phyloP scores from a whole-genome alignment of 2,113 vertebrate genomes.

The Todiramphus saurophagus region DNA sequence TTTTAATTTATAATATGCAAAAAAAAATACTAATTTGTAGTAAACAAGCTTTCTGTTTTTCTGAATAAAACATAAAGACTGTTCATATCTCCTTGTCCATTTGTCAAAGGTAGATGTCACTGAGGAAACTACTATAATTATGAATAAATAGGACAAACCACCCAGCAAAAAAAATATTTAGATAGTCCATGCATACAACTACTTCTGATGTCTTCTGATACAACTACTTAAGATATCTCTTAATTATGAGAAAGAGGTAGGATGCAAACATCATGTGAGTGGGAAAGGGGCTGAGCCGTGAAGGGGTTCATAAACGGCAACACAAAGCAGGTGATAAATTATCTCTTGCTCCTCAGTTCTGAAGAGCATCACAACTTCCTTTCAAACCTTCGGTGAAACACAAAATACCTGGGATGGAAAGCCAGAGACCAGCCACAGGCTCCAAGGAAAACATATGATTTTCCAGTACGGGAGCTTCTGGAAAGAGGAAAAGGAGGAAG shows the following conservation, averaged over 20 bases:
- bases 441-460: accelerated
- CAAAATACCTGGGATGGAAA: background rate
- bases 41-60: background rate
- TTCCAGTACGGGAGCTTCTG: background rate
- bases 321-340: background rate
- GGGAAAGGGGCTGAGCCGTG: background rate
- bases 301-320: background rate
- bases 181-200: background rate
- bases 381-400: background rate
- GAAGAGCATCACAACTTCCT: background rate
- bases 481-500: background rate
- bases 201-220: background rate
- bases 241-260: background rate
- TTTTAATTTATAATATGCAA: background rate
- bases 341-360: background rate
- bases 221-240: background rate
- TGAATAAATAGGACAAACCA: background rate
- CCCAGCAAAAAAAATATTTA: background rate
- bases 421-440: background rate
- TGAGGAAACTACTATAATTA: background rate
- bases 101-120: background rate
- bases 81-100: background rate
- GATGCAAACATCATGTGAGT: background rate
- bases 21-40: background rate
- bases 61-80: conserved; percentile 27